These are phyloP conservation scores for Oreortyx pictus DNA, from an alignment of 2,797 vertebrate species.

Conservation along the genomic window DNA sequence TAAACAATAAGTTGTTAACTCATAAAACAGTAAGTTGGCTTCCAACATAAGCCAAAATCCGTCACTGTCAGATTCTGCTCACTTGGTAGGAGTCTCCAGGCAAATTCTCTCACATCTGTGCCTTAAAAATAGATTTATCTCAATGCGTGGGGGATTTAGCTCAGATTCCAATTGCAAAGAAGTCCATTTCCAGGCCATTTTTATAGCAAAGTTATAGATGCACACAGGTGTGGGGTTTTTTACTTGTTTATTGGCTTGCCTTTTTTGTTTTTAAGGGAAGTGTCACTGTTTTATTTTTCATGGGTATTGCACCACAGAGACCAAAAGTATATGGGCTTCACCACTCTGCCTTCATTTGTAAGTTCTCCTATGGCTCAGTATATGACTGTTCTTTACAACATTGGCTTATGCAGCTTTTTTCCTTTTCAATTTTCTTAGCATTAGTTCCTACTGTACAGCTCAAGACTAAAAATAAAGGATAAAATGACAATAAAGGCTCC, in stretches of 20 bases:
- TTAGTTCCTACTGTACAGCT: slow-evolving; percentile 68
- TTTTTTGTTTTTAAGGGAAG: slow-evolving; percentile 34
- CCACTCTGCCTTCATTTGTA: slow-evolving; percentile 47
- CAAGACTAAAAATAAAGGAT: slow-evolving; percentile 72
- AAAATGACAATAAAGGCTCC: slow-evolving; percentile 74
- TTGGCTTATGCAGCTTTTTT: slow-evolving; percentile 26
- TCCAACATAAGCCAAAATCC: slow-evolving; percentile 64
- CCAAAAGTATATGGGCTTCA: slow-evolving; percentile 12
- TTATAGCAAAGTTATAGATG: slow-evolving; percentile 40
- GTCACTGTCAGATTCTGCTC: slow-evolving; percentile 72
- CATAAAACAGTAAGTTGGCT: slow-evolving; percentile 66
- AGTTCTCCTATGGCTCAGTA: slow-evolving; percentile 43
- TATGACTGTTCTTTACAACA: slow-evolving; percentile 33
- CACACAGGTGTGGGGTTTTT: slow-evolving; percentile 17
- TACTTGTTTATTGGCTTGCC: slow-evolving; percentile 7
- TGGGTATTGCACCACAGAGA: slow-evolving; percentile 45
- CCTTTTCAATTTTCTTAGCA: slow-evolving; percentile 63
- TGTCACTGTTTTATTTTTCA: slow-evolving; percentile 69
- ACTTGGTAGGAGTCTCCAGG: slow-evolving; percentile 48
- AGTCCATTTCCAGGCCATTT: slow-evolving; percentile 48
- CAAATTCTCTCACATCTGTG: slow-evolving; percentile 39
- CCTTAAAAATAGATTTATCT: slow-evolving; percentile 73
- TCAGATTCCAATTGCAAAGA: slow-evolving; percentile 31
- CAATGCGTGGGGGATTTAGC: slow-evolving; percentile 27
- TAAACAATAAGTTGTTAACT: slow-evolving; percentile 69